Percentiles rank a stretch among this genome's conserved stretches.
These are phyloP conservation scores for Gryllus bimaculatus DNA, from an alignment of 1,140 invertebrate species.

Conservation along the genomic window DNA sequence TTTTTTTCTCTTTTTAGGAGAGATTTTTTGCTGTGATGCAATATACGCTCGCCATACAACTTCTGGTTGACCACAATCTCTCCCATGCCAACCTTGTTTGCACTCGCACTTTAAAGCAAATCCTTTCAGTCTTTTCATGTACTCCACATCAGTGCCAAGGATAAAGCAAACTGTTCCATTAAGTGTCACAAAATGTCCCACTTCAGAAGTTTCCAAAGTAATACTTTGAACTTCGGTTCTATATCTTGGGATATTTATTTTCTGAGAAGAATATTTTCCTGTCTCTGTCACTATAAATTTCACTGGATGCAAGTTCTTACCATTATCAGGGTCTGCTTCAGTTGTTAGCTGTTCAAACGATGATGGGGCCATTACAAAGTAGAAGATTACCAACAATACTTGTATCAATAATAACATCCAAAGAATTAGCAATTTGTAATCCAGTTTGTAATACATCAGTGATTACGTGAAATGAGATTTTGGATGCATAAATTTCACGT, in stretches of 20 bases:
- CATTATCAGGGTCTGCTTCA: not conserved
- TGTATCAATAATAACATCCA: slow-evolving; percentile 16
- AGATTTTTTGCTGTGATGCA: slow-evolving; percentile 41
- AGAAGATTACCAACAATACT: slow-evolving; percentile 16
- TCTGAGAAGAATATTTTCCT: not conserved
- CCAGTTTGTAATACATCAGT: slow-evolving; percentile 18
- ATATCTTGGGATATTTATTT: not conserved
- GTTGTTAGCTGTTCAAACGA: slow-evolving; percentile 14
- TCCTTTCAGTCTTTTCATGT: slow-evolving; percentile 13
- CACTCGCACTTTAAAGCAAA: slow-evolving; percentile 37
- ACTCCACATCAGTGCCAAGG: slow-evolving; percentile 15
- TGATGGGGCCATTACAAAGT: slow-evolving; percentile 13
- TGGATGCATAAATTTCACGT: no score
- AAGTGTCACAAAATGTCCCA: slow-evolving; percentile 11
- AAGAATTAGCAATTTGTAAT: slow-evolving; percentile 17
- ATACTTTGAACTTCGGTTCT: not conserved
- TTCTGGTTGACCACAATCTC: slow-evolving; percentile 54
- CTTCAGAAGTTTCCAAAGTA: not conserved
- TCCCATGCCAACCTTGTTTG: slow-evolving; percentile 49
- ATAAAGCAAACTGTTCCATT: slow-evolving; percentile 13
- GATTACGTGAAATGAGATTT: not conserved
- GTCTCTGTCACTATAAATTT: slow-evolving; percentile 2
- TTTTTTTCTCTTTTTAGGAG: slow-evolving; percentile 36
- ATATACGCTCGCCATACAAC: slow-evolving; percentile 54
- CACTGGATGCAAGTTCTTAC: not conserved